These are phyloP conservation scores for Puffinus mauretanicus DNA, from an alignment of 2,113 vertebrate species.

Conservation along the genomic window DNA sequence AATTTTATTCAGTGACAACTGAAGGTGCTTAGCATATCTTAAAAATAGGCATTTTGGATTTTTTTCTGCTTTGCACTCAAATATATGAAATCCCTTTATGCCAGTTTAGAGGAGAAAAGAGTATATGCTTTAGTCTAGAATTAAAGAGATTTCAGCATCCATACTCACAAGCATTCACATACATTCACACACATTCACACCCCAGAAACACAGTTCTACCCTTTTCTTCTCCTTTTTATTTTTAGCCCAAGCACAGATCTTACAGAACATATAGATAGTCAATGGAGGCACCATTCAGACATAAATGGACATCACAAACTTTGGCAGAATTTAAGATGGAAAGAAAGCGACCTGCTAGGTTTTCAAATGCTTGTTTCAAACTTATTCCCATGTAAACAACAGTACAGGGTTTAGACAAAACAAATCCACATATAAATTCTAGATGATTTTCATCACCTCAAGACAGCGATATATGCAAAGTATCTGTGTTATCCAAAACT, in stretches of 20 bases:
- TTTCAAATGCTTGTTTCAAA: background rate
- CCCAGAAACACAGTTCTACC: background rate
- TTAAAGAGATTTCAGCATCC: background rate
- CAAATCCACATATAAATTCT: background rate
- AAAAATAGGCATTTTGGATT: background rate
- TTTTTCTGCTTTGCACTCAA: background rate
- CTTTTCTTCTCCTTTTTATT: background rate
- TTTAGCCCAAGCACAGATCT: background rate
- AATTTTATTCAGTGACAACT: background rate
- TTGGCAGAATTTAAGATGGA: background rate
- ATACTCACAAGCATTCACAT: background rate
- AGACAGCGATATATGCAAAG: background rate
- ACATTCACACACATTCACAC: rapidly evolving
- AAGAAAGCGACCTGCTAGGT: background rate
- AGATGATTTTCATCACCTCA: background rate
- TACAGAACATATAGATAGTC: background rate
- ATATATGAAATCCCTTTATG: background rate
- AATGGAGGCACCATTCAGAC: background rate
- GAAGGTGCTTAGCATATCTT: background rate
- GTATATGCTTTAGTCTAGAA: background rate
- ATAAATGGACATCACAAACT: background rate
- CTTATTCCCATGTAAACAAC: background rate
- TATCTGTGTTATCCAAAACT: background rate
- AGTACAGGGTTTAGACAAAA: background rate
- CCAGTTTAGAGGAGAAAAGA: background rate